phyloP scores from a whole-genome alignment of 1,140 invertebrate genomes.

The Laodelphax striatellus region DNA sequence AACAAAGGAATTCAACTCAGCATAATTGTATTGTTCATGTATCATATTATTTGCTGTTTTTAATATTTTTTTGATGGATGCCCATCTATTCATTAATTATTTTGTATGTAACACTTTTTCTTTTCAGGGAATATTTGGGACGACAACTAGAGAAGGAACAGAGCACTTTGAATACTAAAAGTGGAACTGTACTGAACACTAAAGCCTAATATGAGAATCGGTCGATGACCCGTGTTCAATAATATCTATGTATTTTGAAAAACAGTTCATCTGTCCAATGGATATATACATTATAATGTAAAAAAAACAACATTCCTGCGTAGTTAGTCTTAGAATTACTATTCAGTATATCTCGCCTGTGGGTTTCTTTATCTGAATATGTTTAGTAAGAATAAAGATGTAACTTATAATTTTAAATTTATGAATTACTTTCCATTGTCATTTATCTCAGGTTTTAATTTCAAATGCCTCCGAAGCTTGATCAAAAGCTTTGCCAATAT shows the following conservation, averaged over 20 bases:
- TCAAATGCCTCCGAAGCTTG: too few relatives aligned
- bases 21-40: too few relatives aligned
- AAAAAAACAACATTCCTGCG: not conserved
- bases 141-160: conserved; percentile 88
- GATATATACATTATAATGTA: not conserved
- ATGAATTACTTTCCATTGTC: too few relatives aligned
- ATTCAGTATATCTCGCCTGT: not conserved
- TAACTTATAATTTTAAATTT: too few relatives aligned
- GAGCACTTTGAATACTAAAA: conserved; percentile 38
- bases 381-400: too few relatives aligned
- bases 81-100: too few relatives aligned
- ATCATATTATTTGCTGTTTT: too few relatives aligned
- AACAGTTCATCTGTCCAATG: not conserved
- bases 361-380: not conserved
- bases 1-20: too few relatives aligned
- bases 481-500: too few relatives aligned
- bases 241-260: not conserved
- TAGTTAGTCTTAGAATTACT: not conserved
- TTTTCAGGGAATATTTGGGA: conserved; percentile 84
- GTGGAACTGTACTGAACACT: not conserved
- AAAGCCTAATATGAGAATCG: conserved; percentile 12
- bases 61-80: too few relatives aligned
- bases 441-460: too few relatives aligned
- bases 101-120: not conserved
- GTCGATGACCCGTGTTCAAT: not conserved